These are phyloP conservation scores for Rhizoglyphus robini DNA, from an alignment of 1,140 invertebrate species.

Conservation along the genomic window DNA sequence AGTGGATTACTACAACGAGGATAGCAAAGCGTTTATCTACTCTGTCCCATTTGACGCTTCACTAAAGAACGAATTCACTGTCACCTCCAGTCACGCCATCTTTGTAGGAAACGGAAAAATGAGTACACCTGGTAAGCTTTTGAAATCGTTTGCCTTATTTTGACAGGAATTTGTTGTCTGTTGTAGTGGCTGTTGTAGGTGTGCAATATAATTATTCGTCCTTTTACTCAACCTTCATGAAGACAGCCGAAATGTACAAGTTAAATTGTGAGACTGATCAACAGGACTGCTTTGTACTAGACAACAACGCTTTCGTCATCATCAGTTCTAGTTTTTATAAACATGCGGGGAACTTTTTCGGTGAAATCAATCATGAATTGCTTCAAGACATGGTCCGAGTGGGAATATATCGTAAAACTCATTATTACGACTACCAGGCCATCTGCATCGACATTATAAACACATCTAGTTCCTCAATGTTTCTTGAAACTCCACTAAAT, in stretches of 20 bases:
- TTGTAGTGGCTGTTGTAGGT: slow-evolving; percentile 73
- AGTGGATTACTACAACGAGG: slow-evolving; percentile 73
- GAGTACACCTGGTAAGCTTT: slow-evolving; percentile 46
- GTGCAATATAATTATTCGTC: slow-evolving; percentile 29
- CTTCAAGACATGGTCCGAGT: slow-evolving; percentile 83
- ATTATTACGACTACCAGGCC: slow-evolving; percentile 74
- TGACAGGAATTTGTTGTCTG: neutral
- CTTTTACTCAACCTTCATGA: slow-evolving; percentile 30
- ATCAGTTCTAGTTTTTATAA: slow-evolving; percentile 41
- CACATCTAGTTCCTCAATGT: slow-evolving; percentile 32
- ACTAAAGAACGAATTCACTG: slow-evolving; percentile 28
- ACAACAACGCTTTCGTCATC: slow-evolving; percentile 86
- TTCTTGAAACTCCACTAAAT: slow-evolving; percentile 29
- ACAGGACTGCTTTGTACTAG: slow-evolving; percentile 76
- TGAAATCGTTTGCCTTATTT: neutral
- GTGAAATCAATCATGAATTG: slow-evolving; percentile 82
- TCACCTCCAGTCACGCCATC: slow-evolving; percentile 76
- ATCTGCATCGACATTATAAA: slow-evolving; percentile 54
- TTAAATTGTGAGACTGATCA: slow-evolving; percentile 39
- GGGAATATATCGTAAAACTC: slow-evolving; percentile 69
- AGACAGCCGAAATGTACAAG: slow-evolving; percentile 26
- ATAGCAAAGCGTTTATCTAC: slow-evolving; percentile 62
- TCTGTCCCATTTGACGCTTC: slow-evolving; percentile 56
- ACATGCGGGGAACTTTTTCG: slow-evolving; percentile 51
- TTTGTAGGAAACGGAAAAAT: slow-evolving; percentile 63